A percentile compares a stretch with the other conserved stretches of the same genome.
Conservation (phyloP, 2,888 invertebrate species). For the Agriopis leucophaearia region DNA sequence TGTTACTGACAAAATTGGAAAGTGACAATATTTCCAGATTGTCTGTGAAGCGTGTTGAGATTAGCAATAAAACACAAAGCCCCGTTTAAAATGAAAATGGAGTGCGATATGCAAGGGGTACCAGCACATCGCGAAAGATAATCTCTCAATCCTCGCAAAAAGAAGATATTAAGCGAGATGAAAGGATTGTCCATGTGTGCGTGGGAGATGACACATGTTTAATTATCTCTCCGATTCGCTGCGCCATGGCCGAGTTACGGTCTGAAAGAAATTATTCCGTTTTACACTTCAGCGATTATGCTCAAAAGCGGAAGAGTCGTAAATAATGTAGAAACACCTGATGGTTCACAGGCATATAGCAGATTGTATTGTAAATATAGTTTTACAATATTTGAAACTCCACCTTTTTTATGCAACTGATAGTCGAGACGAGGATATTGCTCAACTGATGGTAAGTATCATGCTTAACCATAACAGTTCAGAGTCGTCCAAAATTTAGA, state of each 20-base stretch:
- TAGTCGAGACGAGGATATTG: no score
- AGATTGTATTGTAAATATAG: not conserved
- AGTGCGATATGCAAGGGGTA: conserved; percentile 45
- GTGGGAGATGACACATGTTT: conserved; percentile 70
- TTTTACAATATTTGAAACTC: not conserved
- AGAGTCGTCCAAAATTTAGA: no score
- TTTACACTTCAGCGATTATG: conserved; percentile 49
- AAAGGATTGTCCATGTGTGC: conserved; percentile 52
- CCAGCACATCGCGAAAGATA: conserved; percentile 48
- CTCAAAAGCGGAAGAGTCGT: conserved; percentile 35
- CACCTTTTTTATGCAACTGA: no score
- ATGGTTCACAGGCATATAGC: conserved; percentile 15
- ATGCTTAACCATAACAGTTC: no score
- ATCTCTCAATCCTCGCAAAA: conserved; percentile 53
- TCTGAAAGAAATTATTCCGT: conserved; percentile 57
- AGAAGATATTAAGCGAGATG: conserved; percentile 56
- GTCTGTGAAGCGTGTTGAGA: not conserved
- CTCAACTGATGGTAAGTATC: no score
- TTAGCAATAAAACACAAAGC: not conserved
- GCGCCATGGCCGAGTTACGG: conserved; percentile 44
- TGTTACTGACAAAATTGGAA: no score
- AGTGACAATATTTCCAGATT: no score
- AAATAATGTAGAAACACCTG: conserved; percentile 29
- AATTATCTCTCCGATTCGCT: conserved; percentile 66
- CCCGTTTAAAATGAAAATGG: conserved; percentile 41